A percentile compares a stretch with the other conserved stretches of the same genome.
These are phyloP conservation scores for Platichthys flesus DNA, from an alignment of 2,113 vertebrate species.

Conservation along the genomic window DNA sequence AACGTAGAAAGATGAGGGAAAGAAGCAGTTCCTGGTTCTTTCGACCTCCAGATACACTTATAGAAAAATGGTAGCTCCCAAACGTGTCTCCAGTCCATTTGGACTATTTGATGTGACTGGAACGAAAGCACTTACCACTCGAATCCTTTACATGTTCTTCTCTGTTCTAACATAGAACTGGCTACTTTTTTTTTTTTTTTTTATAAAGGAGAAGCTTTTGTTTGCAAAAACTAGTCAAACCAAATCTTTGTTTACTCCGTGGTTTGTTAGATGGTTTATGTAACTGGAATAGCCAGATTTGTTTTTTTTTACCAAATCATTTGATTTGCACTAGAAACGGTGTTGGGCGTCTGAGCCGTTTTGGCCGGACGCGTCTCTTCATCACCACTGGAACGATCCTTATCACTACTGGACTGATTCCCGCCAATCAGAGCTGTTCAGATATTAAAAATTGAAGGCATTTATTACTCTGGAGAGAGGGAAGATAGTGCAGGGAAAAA, in stretches of 20 bases:
- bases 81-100: slow-evolving; percentile 44
- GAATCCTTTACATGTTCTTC: slow-evolving; percentile 39
- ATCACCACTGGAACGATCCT: slow-evolving; percentile 61
- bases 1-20: slow-evolving; percentile 40
- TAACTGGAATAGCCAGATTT: slow-evolving; percentile 67
- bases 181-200: slow-evolving; percentile 6
- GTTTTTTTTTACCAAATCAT: slow-evolving; percentile 44
- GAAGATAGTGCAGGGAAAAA: slow-evolving; percentile 41
- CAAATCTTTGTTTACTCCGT: slow-evolving; percentile 68
- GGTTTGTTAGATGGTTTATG: slow-evolving; percentile 63
- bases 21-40: slow-evolving; percentile 29
- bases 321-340: slow-evolving; percentile 75
- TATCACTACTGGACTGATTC: slow-evolving; percentile 62
- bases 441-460: slow-evolving; percentile 72
- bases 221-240: slow-evolving; percentile 65
- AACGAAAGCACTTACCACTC: slow-evolving; percentile 62
- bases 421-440: slow-evolving; percentile 63
- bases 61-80: slow-evolving; percentile 48
- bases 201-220: slow-evolving; percentile 37
- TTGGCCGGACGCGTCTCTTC: slow-evolving; percentile 41
- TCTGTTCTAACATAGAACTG: slow-evolving; percentile 51
- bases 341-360: slow-evolving; percentile 40
- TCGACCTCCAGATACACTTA: slow-evolving; percentile 39
- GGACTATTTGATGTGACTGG: slow-evolving; percentile 61
- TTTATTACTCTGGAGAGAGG: slow-evolving; percentile 61